phyloP scores from a whole-genome alignment of 2,888 invertebrate genomes.

The Drosophila borborema region DNA sequence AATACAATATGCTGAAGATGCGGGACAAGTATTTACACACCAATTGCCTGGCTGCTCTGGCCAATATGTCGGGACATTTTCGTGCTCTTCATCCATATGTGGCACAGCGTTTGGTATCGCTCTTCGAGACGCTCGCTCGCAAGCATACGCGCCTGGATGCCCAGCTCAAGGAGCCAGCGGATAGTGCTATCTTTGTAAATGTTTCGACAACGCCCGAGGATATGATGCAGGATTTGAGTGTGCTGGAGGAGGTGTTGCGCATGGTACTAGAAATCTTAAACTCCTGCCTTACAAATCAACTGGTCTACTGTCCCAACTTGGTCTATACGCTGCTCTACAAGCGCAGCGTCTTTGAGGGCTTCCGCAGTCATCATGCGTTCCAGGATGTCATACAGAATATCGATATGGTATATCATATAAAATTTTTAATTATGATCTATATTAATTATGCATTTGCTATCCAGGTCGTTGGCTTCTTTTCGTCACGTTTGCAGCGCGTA shows the following conservation, averaged over 20 bases:
- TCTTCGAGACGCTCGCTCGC: conserved; percentile 96
- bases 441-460: neutral
- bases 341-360: conserved; percentile 93
- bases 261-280: conserved; percentile 99
- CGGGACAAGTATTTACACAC: conserved; percentile 99
- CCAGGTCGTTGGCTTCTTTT: conserved; percentile 88
- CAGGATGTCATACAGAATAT: conserved; percentile 98
- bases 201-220: conserved; percentile 83
- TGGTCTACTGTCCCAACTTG: conserved; percentile 95
- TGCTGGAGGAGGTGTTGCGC: conserved; percentile 97
- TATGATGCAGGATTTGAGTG: conserved; percentile 93
- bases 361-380: conserved; percentile 94
- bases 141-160: conserved; percentile 90
- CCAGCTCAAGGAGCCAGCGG: conserved; percentile 86
- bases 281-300: conserved; percentile 95
- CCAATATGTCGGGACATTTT: conserved; percentile 98
- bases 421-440: neutral
- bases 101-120: conserved; percentile 95
- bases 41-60: conserved; percentile 98
- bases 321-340: conserved; percentile 98
- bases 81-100: conserved; percentile 97
- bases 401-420: conserved; percentile 89
- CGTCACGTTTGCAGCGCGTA: conserved; percentile 87
- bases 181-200: conserved; percentile 83
- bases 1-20: conserved; percentile 98